phyloP scores from a whole-genome alignment of 2,797 vertebrate genomes.

The Chromis chromis region DNA sequence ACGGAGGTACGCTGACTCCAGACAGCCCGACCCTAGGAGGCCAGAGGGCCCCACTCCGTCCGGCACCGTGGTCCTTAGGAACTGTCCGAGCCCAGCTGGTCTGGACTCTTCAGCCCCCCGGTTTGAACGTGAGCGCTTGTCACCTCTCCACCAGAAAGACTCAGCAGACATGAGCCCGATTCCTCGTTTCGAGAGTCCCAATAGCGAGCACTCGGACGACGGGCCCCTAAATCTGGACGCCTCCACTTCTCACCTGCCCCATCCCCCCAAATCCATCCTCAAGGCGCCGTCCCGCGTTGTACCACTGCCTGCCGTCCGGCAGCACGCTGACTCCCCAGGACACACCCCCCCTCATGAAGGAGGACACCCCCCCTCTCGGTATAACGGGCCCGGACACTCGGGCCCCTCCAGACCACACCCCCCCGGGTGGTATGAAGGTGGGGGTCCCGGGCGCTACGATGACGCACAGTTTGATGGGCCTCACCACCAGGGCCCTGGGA shows the following conservation, averaged over 20 bases:
- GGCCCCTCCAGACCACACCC: constrained; percentile 81
- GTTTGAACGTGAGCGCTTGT: constrained; percentile 87
- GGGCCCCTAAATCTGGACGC: constrained; percentile 67
- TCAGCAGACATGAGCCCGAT: constrained; percentile 73
- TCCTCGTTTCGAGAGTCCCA: constrained; percentile 85
- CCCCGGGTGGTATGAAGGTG: constrained; percentile 75
- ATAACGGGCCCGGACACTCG: constrained; percentile 80
- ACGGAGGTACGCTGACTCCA: constrained; percentile 60
- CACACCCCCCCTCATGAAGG: constrained; percentile 82
- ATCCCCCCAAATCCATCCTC: constrained; percentile 72
- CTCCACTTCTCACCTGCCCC: constrained; percentile 36
- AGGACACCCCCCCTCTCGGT: constrained; percentile 81
- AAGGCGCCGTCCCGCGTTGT: constrained; percentile 36
- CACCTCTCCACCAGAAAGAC: constrained; percentile 75
- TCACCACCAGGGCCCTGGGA: constrained; percentile 82
- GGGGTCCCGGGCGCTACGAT: constrained; percentile 72
- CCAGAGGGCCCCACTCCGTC: constrained; percentile 83
- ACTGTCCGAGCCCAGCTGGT: constrained; percentile 64
- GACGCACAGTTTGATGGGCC: constrained; percentile 78
- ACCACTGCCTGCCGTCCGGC: constrained; percentile 15
- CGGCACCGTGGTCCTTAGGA: constrained; percentile 73
- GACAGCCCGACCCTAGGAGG: constrained; percentile 77
- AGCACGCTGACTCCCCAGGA: constrained; percentile 75
- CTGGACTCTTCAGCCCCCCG: constrained; percentile 81
- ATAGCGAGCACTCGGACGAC: constrained; percentile 83